Evolutionary conservation across 2,113 vertebrate species (phyloP).

Genomic region (Oreocharis arfaki): DNA sequence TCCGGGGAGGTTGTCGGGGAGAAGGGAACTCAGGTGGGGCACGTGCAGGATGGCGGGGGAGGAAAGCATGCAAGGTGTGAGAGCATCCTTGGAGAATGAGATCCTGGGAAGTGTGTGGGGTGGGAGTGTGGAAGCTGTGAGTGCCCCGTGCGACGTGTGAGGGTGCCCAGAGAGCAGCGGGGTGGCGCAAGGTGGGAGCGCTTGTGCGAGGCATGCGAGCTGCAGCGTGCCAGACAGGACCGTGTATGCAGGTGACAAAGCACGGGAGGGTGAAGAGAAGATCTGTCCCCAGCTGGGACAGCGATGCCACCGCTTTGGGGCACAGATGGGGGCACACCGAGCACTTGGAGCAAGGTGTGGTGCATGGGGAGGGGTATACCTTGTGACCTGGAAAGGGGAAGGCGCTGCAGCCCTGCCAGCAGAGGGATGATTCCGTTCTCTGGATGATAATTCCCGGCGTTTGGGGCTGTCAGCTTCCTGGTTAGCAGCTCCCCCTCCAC

Average conservation of each 20-base stretch:
- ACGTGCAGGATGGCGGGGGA: fast-evolving
- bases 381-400: background rate
- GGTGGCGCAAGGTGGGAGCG: background rate
- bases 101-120: fast-evolving
- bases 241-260: background rate
- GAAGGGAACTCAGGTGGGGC: background rate
- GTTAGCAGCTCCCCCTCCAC: conserved; percentile 6
- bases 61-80: background rate
- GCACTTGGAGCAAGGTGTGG: fast-evolving
- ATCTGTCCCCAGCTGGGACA: background rate
- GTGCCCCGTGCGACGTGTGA: background rate
- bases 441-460: background rate
- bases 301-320: fast-evolving
- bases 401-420: background rate
- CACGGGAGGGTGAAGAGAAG: background rate
- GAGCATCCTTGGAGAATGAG: background rate
- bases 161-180: background rate
- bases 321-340: fast-evolving
- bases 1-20: background rate
- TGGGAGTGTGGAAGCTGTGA: background rate
- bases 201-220: background rate
- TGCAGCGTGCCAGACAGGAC: background rate
- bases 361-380: background rate
- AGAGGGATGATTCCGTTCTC: background rate
- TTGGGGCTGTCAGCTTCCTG: conserved; percentile 40